Evolutionary conservation across 2,888 invertebrate species (phyloP).

Genomic region (Clanis bilineata): DNA sequence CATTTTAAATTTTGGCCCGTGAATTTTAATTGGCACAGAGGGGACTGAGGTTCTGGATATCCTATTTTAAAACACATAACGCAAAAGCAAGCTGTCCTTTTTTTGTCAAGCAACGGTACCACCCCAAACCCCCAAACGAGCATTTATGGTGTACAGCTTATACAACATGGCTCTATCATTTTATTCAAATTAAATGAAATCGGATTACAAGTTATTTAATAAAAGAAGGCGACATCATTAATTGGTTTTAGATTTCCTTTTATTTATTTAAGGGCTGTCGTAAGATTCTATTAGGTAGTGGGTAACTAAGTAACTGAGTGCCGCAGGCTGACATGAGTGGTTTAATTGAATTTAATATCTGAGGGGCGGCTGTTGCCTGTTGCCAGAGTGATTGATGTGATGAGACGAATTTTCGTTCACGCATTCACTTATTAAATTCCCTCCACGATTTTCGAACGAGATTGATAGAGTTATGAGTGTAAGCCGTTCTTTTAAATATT

Average conservation of each 20-base stretch:
- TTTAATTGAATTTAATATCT: conserved; percentile 44
- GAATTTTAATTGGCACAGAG: no score
- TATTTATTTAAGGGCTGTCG: conserved; percentile 25
- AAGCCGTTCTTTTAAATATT: conserved; percentile 18
- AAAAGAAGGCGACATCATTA: not conserved
- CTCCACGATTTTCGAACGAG: conserved; percentile 23
- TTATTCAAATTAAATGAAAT: not conserved
- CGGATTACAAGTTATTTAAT: not conserved
- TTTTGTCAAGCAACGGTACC: no score
- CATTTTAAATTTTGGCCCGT: no score
- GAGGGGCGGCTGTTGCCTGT: conserved; percentile 23
- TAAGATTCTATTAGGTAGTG: not conserved
- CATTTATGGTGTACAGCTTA: no score
- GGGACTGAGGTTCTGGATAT: no score
- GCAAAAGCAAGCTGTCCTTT: no score
- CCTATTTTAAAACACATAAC: no score
- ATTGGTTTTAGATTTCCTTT: not conserved
- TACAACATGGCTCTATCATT: no score
- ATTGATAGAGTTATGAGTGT: conserved; percentile 29
- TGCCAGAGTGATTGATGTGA: conserved; percentile 38
- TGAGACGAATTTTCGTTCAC: conserved; percentile 43
- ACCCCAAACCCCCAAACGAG: no score
- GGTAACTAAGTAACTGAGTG: conserved; percentile 1
- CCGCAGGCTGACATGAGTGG: conserved; percentile 33
- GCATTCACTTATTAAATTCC: conserved; percentile 41